A percentile compares a stretch with the other conserved stretches of the same genome.
Evolutionary conservation across 1,140 invertebrate species (phyloP).

Genomic region (Brachionus rubens): DNA sequence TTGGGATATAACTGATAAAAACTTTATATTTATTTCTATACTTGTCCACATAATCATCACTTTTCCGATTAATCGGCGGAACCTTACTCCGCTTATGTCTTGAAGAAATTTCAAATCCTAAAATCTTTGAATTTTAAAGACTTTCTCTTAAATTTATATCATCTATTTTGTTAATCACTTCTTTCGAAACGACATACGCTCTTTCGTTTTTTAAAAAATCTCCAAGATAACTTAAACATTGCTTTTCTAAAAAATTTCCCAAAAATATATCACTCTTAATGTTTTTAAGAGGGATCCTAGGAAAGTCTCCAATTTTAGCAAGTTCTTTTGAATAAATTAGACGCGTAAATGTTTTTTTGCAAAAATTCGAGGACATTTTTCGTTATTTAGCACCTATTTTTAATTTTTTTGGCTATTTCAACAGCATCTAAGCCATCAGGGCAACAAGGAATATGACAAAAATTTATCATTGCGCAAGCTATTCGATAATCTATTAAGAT

Average conservation of each 20-base stretch:
- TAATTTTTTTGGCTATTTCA: neutral
- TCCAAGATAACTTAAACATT: neutral
- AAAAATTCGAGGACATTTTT: neutral
- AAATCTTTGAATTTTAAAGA: too few species aligned
- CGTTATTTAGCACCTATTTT: neutral
- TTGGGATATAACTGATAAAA: too few species aligned
- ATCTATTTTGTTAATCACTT: too few species aligned
- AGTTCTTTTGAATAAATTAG: too few species aligned
- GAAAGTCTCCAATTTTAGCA: neutral
- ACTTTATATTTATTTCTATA: too few species aligned
- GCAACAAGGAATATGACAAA: neutral
- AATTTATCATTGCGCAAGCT: neutral
- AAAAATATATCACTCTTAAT: neutral
- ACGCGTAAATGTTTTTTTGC: neutral
- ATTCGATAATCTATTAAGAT: neutral
- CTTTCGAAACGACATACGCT: too few species aligned
- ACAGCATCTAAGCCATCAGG: neutral
- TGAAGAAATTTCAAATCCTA: too few species aligned
- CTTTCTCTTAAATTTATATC: too few species aligned
- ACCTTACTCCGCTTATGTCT: too few species aligned
- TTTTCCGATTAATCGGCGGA: too few species aligned
- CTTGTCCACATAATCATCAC: too few species aligned
- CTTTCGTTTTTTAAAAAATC: too few species aligned
- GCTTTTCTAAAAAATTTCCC: neutral
- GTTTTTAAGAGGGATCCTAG: neutral